phyloP scores from a whole-genome alignment of 2,888 invertebrate species.

The Morinoia aosen region DNA sequence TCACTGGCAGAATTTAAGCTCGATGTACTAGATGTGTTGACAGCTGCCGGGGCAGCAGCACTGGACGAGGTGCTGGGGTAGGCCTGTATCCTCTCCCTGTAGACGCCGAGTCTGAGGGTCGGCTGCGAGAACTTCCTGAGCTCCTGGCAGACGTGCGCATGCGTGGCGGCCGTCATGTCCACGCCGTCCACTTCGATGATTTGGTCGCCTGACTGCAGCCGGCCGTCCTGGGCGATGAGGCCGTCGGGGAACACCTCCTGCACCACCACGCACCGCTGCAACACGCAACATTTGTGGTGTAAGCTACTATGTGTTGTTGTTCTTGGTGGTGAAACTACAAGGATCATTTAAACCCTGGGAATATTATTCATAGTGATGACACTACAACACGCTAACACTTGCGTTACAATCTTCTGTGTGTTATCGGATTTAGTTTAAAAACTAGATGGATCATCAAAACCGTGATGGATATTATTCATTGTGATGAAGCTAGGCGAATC shows the following conservation, averaged over 20 bases:
- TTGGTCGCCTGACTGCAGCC: conserved; percentile 73
- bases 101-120: conserved; percentile 72
- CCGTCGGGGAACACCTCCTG: conserved; percentile 73
- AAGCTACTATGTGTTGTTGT: conserved; percentile 67
- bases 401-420: no score
- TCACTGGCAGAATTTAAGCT: conserved; percentile 25
- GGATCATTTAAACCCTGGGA: no score
- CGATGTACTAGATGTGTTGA: neutral
- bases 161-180: conserved; percentile 69
- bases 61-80: conserved; percentile 62
- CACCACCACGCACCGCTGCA: conserved; percentile 72
- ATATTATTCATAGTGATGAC: conserved; percentile 69
- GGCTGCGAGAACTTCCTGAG: conserved; percentile 71
- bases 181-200: conserved; percentile 72
- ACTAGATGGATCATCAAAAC: no score
- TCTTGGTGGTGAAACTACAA: no score
- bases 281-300: conserved; percentile 69
- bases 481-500: no score
- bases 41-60: neutral
- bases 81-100: conserved; percentile 71
- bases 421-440: no score
- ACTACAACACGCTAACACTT: conserved; percentile 47
- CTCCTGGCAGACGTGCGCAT: conserved; percentile 70
- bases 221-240: conserved; percentile 72
- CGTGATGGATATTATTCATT: no score